phyloP scores from a whole-genome alignment of 2,888 invertebrate species.

The Pristionchus exspectatus region DNA sequence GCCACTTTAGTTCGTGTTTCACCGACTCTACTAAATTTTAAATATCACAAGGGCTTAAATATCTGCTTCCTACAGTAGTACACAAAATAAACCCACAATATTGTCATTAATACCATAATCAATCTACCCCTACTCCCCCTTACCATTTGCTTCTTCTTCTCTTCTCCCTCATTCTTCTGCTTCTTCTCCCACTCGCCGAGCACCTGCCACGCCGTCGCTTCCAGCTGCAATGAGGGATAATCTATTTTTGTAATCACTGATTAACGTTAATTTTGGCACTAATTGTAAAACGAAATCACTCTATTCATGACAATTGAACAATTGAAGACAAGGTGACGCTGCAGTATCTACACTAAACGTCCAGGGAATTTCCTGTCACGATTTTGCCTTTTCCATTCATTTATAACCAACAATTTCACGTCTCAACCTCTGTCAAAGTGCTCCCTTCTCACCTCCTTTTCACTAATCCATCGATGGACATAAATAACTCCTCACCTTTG shows the following conservation, averaged over 20 bases:
- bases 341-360: not conserved
- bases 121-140: not conserved
- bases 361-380: not conserved
- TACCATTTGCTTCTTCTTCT: conserved; percentile 30
- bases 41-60: not conserved
- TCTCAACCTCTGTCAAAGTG: not conserved
- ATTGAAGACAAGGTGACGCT: not conserved
- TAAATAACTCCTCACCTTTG: too few relatives aligned
- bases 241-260: not conserved
- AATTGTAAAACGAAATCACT: too few relatives aligned
- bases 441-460: not conserved
- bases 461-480: too few relatives aligned
- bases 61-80: too few relatives aligned
- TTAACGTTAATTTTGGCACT: not conserved
- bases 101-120: not conserved
- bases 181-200: not conserved
- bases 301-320: not conserved
- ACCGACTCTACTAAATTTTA: not conserved
- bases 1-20: not conserved
- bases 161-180: conserved; percentile 28
- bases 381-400: not conserved
- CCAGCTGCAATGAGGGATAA: not conserved
- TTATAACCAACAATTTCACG: not conserved
- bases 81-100: too few relatives aligned
- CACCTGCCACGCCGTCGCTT: not conserved